These are phyloP conservation scores for Philotrypesis tridentata DNA, from an alignment of 1,140 invertebrate species.

Conservation along the genomic window DNA sequence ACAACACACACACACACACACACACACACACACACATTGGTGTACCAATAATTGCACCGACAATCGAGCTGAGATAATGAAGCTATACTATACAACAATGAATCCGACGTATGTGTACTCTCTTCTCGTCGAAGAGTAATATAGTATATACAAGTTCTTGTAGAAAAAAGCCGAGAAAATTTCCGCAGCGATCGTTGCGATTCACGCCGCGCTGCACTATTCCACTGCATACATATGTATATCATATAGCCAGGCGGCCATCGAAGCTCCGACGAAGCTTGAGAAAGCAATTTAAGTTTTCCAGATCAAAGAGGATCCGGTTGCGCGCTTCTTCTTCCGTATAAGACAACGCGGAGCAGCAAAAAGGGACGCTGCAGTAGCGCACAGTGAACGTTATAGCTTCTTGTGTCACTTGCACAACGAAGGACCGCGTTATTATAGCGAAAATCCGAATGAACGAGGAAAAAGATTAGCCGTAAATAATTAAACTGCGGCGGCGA, in stretches of 20 bases:
- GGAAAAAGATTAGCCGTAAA: background rate
- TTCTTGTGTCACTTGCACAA: too few relatives aligned
- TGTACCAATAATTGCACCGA: too few relatives aligned
- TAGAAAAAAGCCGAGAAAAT: slow-evolving; percentile 14
- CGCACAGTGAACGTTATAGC: too few relatives aligned
- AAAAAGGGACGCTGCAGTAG: background rate
- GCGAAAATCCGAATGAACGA: background rate
- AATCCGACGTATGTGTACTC: too few relatives aligned
- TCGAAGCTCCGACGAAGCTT: background rate
- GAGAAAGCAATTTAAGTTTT: slow-evolving; percentile 50
- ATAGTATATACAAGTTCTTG: too few relatives aligned
- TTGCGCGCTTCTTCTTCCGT: background rate
- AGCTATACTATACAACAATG: too few relatives aligned
- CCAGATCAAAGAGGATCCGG: slow-evolving; percentile 35
- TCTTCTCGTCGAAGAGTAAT: too few relatives aligned
- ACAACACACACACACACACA: background rate
- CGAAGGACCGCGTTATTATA: too few relatives aligned
- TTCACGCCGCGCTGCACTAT: background rate
- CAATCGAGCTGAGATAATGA: too few relatives aligned
- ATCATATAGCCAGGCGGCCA: background rate
- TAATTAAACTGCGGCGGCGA: background rate
- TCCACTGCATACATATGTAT: background rate
- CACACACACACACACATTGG: too few relatives aligned
- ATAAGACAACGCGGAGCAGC: background rate
- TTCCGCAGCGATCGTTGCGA: background rate